These are phyloP conservation scores for Salminus brasiliensis DNA, from an alignment of 2,113 vertebrate species.

Conservation along the genomic window DNA sequence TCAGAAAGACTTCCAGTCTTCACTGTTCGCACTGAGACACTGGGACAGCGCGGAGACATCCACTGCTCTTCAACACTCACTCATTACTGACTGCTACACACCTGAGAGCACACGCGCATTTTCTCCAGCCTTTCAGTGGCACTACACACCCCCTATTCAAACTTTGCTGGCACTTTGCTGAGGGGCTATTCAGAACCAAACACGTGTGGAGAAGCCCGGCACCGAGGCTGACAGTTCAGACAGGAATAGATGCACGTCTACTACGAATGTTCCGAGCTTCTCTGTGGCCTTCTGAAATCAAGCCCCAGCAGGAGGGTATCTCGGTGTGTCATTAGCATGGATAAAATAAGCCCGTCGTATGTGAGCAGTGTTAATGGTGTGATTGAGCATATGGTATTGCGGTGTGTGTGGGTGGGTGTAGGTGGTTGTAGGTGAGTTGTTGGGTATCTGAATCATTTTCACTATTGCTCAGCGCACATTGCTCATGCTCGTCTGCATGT, in stretches of 20 bases:
- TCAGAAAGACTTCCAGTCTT: neutral
- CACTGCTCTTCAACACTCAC: neutral
- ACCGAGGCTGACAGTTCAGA: neutral
- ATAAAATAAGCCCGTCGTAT: neutral
- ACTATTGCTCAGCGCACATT: constrained; percentile 15
- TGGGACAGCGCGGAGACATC: too few relatives aligned
- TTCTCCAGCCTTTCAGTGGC: too few relatives aligned
- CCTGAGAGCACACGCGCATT: neutral
- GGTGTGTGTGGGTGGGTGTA: constrained; percentile 26
- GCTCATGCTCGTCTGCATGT: constrained; percentile 8
- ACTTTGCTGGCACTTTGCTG: too few relatives aligned
- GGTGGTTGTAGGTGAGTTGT: constrained; percentile 17
- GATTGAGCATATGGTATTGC: constrained; percentile 34
- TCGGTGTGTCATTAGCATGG: constrained; percentile 5
- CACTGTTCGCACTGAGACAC: too few relatives aligned
- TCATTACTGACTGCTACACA: too few relatives aligned
- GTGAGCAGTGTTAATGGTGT: constrained; percentile 17
- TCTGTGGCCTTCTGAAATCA: neutral
- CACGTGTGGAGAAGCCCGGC: too few relatives aligned
- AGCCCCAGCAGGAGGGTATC: neutral
- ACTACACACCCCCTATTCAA: too few relatives aligned
- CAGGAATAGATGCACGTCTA: neutral
- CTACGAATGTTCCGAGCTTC: neutral
- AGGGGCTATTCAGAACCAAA: too few relatives aligned
- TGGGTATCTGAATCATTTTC: constrained; percentile 21